Base-by-base conservation (phyloP, 2,888 invertebrate genomes). In the Elgonia sp. region DNA sequence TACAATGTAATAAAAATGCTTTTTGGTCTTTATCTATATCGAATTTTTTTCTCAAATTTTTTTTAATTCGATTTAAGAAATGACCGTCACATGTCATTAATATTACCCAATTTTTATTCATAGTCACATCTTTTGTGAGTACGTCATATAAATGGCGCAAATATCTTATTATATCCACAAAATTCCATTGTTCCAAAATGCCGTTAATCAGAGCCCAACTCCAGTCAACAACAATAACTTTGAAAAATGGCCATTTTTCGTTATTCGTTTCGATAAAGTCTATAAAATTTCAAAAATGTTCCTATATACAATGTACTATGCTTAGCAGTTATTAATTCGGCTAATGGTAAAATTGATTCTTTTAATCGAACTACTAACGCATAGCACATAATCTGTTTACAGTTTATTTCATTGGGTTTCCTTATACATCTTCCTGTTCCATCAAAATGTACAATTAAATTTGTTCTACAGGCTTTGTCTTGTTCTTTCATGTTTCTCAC, bases 321-420 rank as follows among this genome's bases (percentile, higher is more conserved):
- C 9, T 63, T 53, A 20, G 46, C 21, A 3, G 77, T 65, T 50
- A 77, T 77, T 9, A 77, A 14, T 77, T 75, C 75, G 16, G 65
- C 20, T 42, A 73, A 14, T 73, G 63, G 62, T 9, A 85, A n/a
- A 18, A 60, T 73, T 40, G 63, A 50, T n/a, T 29, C 50, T 65
- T 37, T 60, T 9, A 46, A 2, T 18, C 53, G 53, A 0, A 60
- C n/a, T 2, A 81, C 53, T 46, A 75, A 46, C 1, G 62, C 20
- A 29, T 77, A 77, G 14, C 65, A 77, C 65, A 77, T 65, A 18
- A 77, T 65, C 53, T 39, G 10, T 55, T 77, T 77, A 8, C 40
- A 55, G 37, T 57, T 7, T 18, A 73, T 40, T 40, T 60, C 60
- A 8, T 57, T 73, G 1, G 60, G 73, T 21, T 73, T 73, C 42